Evolutionary conservation across 2,113 vertebrate species (phyloP), one percentile per base, ranked within the genome.

Genomic region (Osmerus mordax): DNA sequence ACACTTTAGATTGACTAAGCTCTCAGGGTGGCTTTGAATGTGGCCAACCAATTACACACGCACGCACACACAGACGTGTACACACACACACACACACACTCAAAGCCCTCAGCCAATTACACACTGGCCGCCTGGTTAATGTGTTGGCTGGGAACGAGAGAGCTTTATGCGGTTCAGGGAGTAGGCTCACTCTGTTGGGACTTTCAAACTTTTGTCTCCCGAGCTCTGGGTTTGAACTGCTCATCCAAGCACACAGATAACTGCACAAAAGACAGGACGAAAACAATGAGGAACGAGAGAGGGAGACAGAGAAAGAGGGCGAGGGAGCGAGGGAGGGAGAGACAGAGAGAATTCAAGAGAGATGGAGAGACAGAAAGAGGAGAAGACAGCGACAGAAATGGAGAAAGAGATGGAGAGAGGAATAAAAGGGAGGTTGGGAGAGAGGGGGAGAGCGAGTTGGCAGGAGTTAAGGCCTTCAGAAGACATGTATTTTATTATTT

Each of bases 241-340:
- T 89, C 87, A 86, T 86, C 87, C 87, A 88, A 81, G 77, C 81
- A 84, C 80, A 74, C 52, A 89, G 87, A 89, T 89, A 88, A 86
- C 82, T 86, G 79, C 78, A 56, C 74, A 85, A 79, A 72, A n/a
- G 73, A 78, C 21, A 1, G 76, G 53, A 75, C 64, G 80, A 80
- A 73, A 83, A 86, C 82, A 87, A 89, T 81, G 70, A 78, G 84
- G 73, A 82, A 84, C 84, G 81, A 47, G 25, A 72, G 81, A 69
- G 75, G 23, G 70, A 56, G 55, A 25, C n/a, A n/a, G n/a, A n/a
- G n/a, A n/a, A n/a, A n/a, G 16, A 23, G 52, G n/a, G 25, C 15
- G 16, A 81, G 78, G 69, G 70, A 58, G 19, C 66, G 58, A 76
- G 25, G 41, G 18, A 67, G 28, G n/a, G 14, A 54, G 58, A 18